Conservation (phyloP, 64 coral and sea anemone species). For the Stichodactyla mertensii region DNA sequence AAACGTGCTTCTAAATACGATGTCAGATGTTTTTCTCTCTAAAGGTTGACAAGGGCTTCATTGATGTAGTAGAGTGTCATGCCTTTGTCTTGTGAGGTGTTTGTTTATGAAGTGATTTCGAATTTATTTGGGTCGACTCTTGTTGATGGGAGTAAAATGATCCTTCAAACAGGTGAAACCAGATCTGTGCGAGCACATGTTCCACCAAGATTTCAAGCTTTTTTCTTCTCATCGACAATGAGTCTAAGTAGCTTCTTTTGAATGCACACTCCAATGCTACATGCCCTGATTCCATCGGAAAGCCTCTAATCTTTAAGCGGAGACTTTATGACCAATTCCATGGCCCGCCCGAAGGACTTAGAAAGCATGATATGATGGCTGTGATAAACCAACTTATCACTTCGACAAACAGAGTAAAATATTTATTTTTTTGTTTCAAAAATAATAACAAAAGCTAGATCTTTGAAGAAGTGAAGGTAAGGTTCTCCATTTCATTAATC, state of each 20-base stretch:
- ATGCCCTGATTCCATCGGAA: neutral
- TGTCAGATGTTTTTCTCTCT: constrained; percentile 1
- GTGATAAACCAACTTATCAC: neutral
- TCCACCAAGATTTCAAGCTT: constrained; percentile 34
- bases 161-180: constrained; percentile 18
- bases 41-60: neutral
- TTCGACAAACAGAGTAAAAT: constrained; percentile 1
- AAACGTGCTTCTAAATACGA: neutral
- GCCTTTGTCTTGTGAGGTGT: constrained; percentile 1
- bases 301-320: neutral
- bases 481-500: neutral
- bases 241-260: constrained; percentile 7
- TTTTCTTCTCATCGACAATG: constrained; percentile 9
- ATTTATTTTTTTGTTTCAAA: neutral
- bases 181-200: constrained; percentile 19
- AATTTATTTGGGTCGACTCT: neutral
- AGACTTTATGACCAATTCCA: constrained; percentile 10
- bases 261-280: constrained; percentile 1
- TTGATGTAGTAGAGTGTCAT: neutral
- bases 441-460: neutral
- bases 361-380: neutral
- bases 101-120: constrained; percentile 8
- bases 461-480: neutral
- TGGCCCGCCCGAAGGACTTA: constrained; percentile 6
- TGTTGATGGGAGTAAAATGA: constrained; percentile 18